Base-by-base conservation (phyloP, 1,140 invertebrate genomes). In the Daktulosphaira vitifoliae region DNA sequence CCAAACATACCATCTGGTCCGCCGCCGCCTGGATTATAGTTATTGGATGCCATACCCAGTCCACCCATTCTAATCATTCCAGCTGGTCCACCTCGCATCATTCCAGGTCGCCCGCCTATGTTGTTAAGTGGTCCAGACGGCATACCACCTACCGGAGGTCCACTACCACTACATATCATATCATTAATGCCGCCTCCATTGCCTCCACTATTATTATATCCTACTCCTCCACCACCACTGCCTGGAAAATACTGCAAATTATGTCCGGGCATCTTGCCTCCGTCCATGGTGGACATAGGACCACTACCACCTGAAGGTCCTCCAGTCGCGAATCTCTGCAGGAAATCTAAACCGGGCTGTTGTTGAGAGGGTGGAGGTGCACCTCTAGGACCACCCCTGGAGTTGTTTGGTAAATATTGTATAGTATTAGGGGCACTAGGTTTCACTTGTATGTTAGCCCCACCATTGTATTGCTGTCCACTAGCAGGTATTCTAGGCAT, bases 401-500 rank as follows among this genome's bases (percentile, higher is more conserved):
- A 11, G 89, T 90, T 81, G 38, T 92, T 90, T 23, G 94, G 94
- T 73, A 97, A 83, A 80, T 98, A 98, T 78, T 97, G 94, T 72
- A 98, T 97, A 13, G 94, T 97, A 75, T 97, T 97, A 0, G 94
- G 94, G 2, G 93, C 93, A 76, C 88, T 95, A 1, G 93, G 88
- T 78, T 96, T 96, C 23, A 97, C 93, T 78, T 92, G 89, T 44
- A 92, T 86, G 74, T 89, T 92, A 2, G 89, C 86, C 15, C 66
- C 56, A 44, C 88, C 86, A 73, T 87, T 87, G 73, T 86, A 88
- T 0, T 83, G 66, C 37, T 42, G n/a, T n/a, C 51, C 26, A 1
- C 51, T 18, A 0, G 33, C 0, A 22, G 48, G 70, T 62, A 53
- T 53, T 13, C 37, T 62, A 15, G 37, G 59, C 65, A 69, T 69